Conservation (phyloP, 2,888 invertebrate genomes). For the Hemaris fuciformis region DNA sequence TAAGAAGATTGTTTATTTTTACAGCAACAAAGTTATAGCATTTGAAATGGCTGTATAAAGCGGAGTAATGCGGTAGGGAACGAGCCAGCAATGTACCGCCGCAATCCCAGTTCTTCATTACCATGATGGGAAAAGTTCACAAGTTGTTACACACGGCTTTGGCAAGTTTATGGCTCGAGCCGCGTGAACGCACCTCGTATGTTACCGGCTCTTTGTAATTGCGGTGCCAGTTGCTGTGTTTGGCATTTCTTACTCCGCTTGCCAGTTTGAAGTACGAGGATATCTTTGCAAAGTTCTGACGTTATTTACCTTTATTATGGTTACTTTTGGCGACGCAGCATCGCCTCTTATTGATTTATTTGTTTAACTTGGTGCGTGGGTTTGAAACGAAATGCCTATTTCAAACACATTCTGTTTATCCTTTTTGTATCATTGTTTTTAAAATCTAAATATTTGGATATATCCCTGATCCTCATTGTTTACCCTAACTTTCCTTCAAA, state of each 20-base stretch:
- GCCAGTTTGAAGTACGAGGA: not conserved
- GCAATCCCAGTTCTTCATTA: constrained; percentile 21
- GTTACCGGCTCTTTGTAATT: not conserved
- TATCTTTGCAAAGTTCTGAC: not conserved
- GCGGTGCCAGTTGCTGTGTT: not conserved
- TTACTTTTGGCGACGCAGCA: not conserved
- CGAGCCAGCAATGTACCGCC: not conserved
- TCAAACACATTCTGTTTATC: no score
- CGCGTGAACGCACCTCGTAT: not conserved
- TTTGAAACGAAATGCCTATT: not conserved
- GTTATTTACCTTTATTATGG: not conserved
- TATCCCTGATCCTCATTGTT: no score
- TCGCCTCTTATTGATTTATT: not conserved
- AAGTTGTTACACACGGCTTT: constrained; percentile 12
- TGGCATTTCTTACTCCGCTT: not conserved
- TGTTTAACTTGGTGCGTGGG: not conserved
- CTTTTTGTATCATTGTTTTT: not conserved
- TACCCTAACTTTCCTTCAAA: no score
- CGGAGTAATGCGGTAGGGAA: constrained; percentile 4
- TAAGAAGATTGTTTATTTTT: not conserved
- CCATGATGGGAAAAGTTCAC: constrained; percentile 25
- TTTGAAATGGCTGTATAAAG: not conserved
- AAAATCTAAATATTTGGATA: not conserved
- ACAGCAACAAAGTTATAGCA: not conserved
- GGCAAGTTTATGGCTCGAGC: not conserved